Conservation (phyloP, 2,113 vertebrate species). For the Nothobranchius kuhntae region DNA sequence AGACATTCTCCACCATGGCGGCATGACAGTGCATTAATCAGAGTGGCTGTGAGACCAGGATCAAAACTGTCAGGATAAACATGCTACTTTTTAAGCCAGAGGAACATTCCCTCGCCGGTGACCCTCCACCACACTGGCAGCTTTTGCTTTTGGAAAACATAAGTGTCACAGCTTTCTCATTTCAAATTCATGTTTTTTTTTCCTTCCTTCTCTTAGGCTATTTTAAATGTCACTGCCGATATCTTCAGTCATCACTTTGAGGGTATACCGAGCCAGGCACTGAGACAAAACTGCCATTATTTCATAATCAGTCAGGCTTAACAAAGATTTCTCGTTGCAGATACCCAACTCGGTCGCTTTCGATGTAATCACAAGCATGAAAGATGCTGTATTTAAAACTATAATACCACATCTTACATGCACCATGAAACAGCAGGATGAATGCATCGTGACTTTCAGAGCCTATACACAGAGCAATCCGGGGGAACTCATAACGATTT, state of each 20-base stretch:
- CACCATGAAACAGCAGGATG: slow-evolving; percentile 57
- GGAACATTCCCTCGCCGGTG: slow-evolving; percentile 29
- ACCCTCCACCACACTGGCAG: slow-evolving; percentile 21
- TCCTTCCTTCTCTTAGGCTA: slow-evolving; percentile 30
- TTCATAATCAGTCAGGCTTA: slow-evolving; percentile 55
- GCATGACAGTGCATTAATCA: slow-evolving; percentile 71
- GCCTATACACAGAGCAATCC: slow-evolving; percentile 36
- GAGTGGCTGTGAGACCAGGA: slow-evolving; percentile 57
- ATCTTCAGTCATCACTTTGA: slow-evolving; percentile 43
- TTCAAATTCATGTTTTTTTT: slow-evolving; percentile 42
- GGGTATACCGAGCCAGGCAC: slow-evolving; percentile 23
- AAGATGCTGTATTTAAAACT: slow-evolving; percentile 54
- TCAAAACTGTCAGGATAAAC: slow-evolving; percentile 64
- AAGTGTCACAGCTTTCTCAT: slow-evolving; percentile 43
- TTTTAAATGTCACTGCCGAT: slow-evolving; percentile 34
- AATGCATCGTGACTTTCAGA: slow-evolving; percentile 45
- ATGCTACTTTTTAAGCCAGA: slow-evolving; percentile 39
- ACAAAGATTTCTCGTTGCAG: slow-evolving; percentile 32
- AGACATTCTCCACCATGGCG: slow-evolving; percentile 61
- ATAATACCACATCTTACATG: slow-evolving; percentile 65
- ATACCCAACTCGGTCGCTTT: slow-evolving; percentile 38
- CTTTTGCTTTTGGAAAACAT: slow-evolving; percentile 34
- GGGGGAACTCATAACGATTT: slow-evolving; percentile 42
- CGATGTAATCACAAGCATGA: slow-evolving; percentile 47
- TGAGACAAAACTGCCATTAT: slow-evolving; percentile 48